Evolutionary conservation across 2,113 vertebrate genomes (phyloP).

Genomic region (Corvus cornix): DNA sequence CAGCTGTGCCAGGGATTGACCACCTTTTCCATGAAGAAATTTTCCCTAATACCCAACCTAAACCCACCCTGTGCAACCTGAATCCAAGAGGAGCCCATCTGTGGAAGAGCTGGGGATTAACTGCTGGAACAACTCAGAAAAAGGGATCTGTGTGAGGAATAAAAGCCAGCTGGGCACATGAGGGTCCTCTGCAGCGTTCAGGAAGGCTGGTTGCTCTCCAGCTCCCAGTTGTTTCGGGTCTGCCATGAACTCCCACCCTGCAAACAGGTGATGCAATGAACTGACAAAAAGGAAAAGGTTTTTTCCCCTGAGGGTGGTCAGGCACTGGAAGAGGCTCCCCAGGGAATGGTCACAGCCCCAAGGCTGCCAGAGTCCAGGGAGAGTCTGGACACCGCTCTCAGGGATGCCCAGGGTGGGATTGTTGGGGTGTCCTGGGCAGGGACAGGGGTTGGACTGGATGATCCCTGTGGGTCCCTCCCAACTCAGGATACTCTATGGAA

Average conservation of each 20-base stretch:
- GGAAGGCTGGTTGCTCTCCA: neutral
- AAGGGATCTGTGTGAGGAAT: neutral
- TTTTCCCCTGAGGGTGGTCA: too few species aligned
- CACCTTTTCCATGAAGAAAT: neutral
- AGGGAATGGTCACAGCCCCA: neutral
- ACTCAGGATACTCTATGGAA: neutral
- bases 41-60: neutral
- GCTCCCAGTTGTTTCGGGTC: neutral
- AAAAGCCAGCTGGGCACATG: neutral
- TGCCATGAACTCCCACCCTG: neutral
- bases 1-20: neutral
- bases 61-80: neutral
- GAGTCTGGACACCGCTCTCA: neutral
- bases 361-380: neutral
- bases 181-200: neutral
- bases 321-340: neutral
- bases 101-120: neutral
- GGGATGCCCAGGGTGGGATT: neutral
- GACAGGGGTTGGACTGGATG: neutral
- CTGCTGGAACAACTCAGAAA: neutral
- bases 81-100: neutral
- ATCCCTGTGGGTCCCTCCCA: neutral
- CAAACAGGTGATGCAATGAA: neutral
- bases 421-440: neutral
- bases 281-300: neutral